Base-by-base conservation (phyloP, 2,888 invertebrate species). In the Gandaritis pyraliata region DNA sequence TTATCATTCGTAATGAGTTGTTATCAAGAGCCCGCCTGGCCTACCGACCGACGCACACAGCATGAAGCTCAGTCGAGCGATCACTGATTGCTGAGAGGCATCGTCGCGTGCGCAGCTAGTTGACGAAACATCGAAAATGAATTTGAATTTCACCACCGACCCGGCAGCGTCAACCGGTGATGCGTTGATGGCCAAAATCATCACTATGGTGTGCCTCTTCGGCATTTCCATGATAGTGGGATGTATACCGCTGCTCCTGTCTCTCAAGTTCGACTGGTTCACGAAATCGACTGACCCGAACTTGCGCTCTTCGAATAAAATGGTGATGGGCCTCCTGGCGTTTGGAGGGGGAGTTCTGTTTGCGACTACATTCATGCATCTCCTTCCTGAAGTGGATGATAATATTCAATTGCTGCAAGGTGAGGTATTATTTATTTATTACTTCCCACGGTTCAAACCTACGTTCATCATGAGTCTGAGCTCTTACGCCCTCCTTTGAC, bases 331-430 rank as follows among this genome's bases (percentile, higher is more conserved):
- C n/a, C 80, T 96, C 8, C 85, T 97, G 48, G 94, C 96, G 52
- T 95, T 97, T 69, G 97, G 97, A 10, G 97, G 97, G 8, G 97
- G 97, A 6, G 96, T 97, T 0, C 87, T 97, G 7, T 92, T 97
- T 54, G 95, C 95, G 68, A 97, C 97, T 4, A 96, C 96, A 1
- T 96, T 97, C 76, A 90, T 96, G 76, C 97, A 97, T 80, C 87
- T 97, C 72, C 84, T 97, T 59, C 97, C 97, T 7, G 97, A 97
- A 90, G 96, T 97, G 0, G 93, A 94, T 53, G 95, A 96, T 72
- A 94, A 94, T 55, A 94, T 96, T 46, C 89, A 94, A 56, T 75
- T 91, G 36, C 82, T 96, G 63, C 93, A 95, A 86, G 90, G 93
- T 93, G 71, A 86, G 85, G 23, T 59, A 55, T 51, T 47, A 48